Base-by-base conservation (phyloP, 2,888 invertebrate species). In the Oxyteleia sp. region DNA sequence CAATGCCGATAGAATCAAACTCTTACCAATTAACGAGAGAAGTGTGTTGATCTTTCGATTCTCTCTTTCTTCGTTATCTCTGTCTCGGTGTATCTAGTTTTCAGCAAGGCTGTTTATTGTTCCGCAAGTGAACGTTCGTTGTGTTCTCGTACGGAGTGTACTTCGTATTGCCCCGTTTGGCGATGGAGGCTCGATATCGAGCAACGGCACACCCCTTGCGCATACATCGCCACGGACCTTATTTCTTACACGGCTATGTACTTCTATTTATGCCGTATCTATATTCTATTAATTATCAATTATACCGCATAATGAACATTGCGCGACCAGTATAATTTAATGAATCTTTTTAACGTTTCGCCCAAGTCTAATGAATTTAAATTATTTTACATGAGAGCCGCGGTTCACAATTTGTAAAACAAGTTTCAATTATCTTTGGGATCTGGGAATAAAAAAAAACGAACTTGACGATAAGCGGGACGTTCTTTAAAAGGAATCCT, bases 11-110 rank as follows among this genome's bases (percentile, higher is more conserved):
- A 87, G 84, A 89, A 89, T 90, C 88, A 85, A 87, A 85, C 80
- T 82, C 87, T 87, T 87, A 89, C 88, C 89, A 89, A 89, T 90
- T 89, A 89, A 89, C 87, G 86, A 86, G 83, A 15, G 49, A 75
- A 63, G 79, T 69, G 55, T 81, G 68, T 57, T 69, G 81, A 61
- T 81, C 69, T 80, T 75, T 57, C 69, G 68, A 61, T 68, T 55
- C 59, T 59, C 55, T 63, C 68, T 61, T 66, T 71, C 47, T 35
- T 76, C 68, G 72, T 74, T 53, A 78, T 64, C 71, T 81, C 64
- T 41, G 57, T 43, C 66, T 41, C 53, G 57, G 55, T 78, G 74
- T 81, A 72, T 81, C 81, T 84, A 78, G 84, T 81, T 84, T 78
- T 81, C 84, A 81, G 84, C 64, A 69, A 61, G 84, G 80, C 72